Evolutionary conservation across 2,113 vertebrate species (phyloP), one percentile per base, ranked within the genome.

Genomic region (Emydocephalus ijimae): DNA sequence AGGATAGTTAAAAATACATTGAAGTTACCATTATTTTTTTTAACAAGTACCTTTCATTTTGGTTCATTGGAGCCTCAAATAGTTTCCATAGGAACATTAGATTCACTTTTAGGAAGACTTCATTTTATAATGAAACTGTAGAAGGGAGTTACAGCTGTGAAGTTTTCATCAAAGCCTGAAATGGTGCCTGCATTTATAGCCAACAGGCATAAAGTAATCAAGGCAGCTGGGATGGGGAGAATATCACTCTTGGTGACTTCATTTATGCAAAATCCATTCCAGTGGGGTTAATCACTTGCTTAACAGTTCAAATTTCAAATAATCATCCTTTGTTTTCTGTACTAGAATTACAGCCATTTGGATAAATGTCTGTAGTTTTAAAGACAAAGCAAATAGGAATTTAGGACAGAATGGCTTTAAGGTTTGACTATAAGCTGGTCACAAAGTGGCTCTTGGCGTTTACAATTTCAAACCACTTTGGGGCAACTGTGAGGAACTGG

Each of bases 11-110:
- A 93, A 74, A 91, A 93, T 90, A 64, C 90, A 94, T 5, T 92
- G 88, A 89, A 93, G 92, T 64, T 87, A 88, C 29, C 48, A 11
- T 91, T 95, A 85, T 50, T 59, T 89, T 91, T 45, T 91, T 87
- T n/a, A 39, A 74, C 93, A 94, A 96, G 29, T 0, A 11, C 50
- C 52, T 90, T 94, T 94, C 74, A 34, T 91, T 95, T 89, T 93
- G 50, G 23, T 94, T 87, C 57, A 69, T 6, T 61, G 89, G 45
- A 34, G 89, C 34, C 88, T 92, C 23, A 93, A 96, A 57, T 87
- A 91, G 96, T 97, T 97, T 95, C 97, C 93, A 97, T 94, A 95
- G 96, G 96, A 97, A 97, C 96, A 93, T 92, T 55, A 59, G 39
- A 88, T 93, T 90, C 94, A 95, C 81, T 29, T 94, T 91, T 89